Evolutionary conservation across 2,888 invertebrate genomes (phyloP), one percentile per base, ranked within the genome.

Genomic region (Dasysyrphus tricinctus): DNA sequence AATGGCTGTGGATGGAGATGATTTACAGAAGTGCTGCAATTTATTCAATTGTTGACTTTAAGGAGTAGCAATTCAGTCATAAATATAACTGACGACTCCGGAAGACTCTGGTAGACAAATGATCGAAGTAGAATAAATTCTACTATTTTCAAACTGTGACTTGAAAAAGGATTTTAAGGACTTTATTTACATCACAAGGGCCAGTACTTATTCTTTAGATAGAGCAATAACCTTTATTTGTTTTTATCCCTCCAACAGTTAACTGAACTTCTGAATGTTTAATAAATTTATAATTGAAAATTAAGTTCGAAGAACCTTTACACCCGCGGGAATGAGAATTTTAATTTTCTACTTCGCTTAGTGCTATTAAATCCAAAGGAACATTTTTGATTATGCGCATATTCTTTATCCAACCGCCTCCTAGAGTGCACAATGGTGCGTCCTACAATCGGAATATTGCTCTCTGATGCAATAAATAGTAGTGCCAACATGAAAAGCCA

Each of bases 1-100:
- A 34, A 3, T 7, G 7, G 9, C n/a, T 11, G 39, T 34, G 29
- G 44, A 44, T 49, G 61, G 47, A 82, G 82, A 78, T 65, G 85
- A 86, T 81, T 78, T 65, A 82, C 37, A n/a, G 56, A 63, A 59
- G 51, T 70, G 39, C 56, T 70, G 74, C 70, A 82, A 82, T 74
- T 82, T 86, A 86, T 86, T 81, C 57, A 73, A 82, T 82, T 86
- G 78, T 86, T 86, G 81, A 39, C 32, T 76, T 59, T 82, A 63
- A 47, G 37, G 19, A 56, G 69, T 63, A 74, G 3, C 24, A 24
- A 81, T 78, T 85, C 81, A 69, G 57, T 51, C 72, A 44, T 63
- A 81, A 69, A 54, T 39, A 29, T 72, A 1, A 0, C 1, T 44
- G 72, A 44, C 19, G 39, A 69, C 24, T 29, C 39, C 51, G 39